Evolutionary conservation across 2,113 vertebrate species (phyloP).

Genomic region (Catharus bicknelli): DNA sequence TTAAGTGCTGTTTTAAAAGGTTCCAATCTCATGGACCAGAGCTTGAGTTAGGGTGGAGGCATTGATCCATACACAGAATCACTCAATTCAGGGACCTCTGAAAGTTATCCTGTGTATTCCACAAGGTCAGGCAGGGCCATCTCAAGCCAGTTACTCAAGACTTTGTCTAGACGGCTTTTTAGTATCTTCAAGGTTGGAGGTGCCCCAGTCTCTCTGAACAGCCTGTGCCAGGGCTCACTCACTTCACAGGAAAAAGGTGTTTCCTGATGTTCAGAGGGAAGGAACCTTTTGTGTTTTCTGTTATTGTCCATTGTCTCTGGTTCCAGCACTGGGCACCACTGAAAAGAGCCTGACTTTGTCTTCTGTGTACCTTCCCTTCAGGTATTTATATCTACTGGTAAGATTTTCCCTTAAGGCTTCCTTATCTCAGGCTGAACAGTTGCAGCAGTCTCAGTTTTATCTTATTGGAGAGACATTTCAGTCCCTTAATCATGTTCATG

Average conservation of each 20-base stretch:
- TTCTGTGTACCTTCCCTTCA: accelerated
- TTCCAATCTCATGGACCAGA: not conserved
- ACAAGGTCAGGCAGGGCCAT: not conserved
- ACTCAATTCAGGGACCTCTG: not conserved
- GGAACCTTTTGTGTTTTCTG: not conserved
- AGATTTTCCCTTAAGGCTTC: not conserved
- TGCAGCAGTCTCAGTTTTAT: not conserved
- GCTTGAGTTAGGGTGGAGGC: not conserved
- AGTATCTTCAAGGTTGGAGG: not conserved
- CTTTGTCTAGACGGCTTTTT: not conserved
- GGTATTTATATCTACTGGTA: not conserved
- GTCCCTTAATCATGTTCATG: not conserved
- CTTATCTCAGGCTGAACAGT: not conserved
- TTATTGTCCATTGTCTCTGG: not conserved
- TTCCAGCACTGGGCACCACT: not conserved
- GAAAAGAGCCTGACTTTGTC: not conserved
- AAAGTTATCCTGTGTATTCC: not conserved
- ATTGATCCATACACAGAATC: not conserved
- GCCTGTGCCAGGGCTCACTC: not conserved
- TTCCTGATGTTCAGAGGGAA: not conserved
- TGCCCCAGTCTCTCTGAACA: not conserved
- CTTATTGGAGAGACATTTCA: not conserved
- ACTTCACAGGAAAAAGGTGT: not conserved
- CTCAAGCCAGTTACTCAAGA: not conserved
- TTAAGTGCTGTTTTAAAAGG: not conserved